Percentiles rank a stretch among this genome's conserved stretches.
Evolutionary conservation across 2,113 vertebrate genomes (phyloP).

Genomic region (Alouatta palliata): DNA sequence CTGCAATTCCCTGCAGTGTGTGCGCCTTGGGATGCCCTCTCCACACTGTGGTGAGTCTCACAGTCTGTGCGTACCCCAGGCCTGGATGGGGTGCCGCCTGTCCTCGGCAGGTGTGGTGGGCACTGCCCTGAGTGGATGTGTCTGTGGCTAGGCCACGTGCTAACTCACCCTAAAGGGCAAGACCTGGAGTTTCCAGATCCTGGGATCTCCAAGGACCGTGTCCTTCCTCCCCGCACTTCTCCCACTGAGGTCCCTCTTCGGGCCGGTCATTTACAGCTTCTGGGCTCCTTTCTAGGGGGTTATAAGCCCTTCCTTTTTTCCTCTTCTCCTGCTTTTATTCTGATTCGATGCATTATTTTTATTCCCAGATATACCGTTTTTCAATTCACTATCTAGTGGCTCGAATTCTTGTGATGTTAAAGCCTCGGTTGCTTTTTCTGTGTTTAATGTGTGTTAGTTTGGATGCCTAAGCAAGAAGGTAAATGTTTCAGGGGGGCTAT

Average conservation of each 20-base stretch:
- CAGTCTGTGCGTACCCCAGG: background rate
- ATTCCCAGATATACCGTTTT: background rate
- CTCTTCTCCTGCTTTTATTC: background rate
- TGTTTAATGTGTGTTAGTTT: background rate
- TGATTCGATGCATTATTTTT: background rate
- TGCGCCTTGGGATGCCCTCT: background rate
- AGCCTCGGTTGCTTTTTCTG: background rate
- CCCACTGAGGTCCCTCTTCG: background rate
- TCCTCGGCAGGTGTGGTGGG: rapidly evolving
- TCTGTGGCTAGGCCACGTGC: background rate
- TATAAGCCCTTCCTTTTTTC: background rate
- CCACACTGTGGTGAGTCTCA: background rate
- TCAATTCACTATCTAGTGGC: background rate
- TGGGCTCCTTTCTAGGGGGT: background rate
- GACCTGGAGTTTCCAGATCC: too few species aligned
- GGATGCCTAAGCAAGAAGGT: background rate
- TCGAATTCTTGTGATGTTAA: background rate
- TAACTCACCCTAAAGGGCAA: background rate
- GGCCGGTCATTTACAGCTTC: background rate
- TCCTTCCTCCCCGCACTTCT: background rate
- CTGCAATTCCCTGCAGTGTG: background rate
- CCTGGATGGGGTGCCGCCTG: background rate
- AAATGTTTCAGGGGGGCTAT: background rate
- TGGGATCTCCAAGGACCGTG: too few species aligned
- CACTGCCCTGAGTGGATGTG: rapidly evolving